phyloP scores from a whole-genome alignment of 2,113 vertebrate species.

The Bothrops jararaca region DNA sequence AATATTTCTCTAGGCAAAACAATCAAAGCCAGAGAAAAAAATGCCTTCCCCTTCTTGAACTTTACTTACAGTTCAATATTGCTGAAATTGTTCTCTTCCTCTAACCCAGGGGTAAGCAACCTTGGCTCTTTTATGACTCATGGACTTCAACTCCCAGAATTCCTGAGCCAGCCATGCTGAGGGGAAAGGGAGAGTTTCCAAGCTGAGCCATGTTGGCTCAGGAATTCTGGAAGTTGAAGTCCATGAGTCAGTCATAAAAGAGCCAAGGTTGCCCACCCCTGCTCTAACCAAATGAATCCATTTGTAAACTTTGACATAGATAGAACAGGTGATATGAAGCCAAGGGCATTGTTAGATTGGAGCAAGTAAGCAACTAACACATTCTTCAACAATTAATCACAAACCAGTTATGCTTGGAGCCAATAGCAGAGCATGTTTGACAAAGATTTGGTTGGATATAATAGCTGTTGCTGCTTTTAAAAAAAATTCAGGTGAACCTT shows the following conservation, averaged over 20 bases:
- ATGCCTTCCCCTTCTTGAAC: neutral
- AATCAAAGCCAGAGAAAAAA: neutral
- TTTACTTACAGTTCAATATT: neutral
- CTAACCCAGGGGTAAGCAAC: neutral
- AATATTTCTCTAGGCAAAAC: neutral
- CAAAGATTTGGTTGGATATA: too few relatives aligned
- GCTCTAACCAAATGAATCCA: slow-evolving; percentile 8
- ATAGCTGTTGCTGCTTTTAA: neutral
- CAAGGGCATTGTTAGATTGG: neutral
- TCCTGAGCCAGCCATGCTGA: too few relatives aligned
- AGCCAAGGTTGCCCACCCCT: too few relatives aligned
- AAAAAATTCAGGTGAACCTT: neutral
- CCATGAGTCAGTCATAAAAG: too few relatives aligned
- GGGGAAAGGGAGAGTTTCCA: too few relatives aligned
- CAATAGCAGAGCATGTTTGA: neutral
- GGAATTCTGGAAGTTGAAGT: too few relatives aligned
- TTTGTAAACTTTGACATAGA: neutral
- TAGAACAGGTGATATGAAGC: neutral
- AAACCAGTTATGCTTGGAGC: slow-evolving; percentile 1
- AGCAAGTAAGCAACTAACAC: slow-evolving; percentile 19
- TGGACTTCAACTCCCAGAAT: too few relatives aligned
- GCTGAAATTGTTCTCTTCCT: neutral
- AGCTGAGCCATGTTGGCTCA: too few relatives aligned
- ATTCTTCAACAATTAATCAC: slow-evolving; percentile 24
- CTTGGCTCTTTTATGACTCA: too few relatives aligned